Base-by-base conservation (phyloP, 2,797 vertebrate species). In the Sebastes alutus region DNA sequence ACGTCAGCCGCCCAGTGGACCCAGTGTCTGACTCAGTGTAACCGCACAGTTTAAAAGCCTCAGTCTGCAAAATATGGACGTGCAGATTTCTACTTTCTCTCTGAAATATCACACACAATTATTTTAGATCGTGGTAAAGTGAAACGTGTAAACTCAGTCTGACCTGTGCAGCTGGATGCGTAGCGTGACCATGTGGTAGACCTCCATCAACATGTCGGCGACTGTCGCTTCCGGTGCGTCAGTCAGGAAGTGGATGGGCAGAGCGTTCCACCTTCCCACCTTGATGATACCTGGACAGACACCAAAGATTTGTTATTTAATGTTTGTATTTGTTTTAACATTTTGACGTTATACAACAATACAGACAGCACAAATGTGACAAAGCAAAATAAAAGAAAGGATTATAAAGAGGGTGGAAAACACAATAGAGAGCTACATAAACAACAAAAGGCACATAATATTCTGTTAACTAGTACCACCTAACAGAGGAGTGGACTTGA, bases 161-260 rank as follows among this genome's bases (percentile, higher is more conserved):
- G 88, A 97, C 97, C 97, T 98, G 88, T 98, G 97, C 78, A 98
- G 96, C 64, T 98, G 97, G 89, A 98, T 99, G 92, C 98, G 95
- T 22, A 99, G 96, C 87, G 92, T 94, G 96, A 96, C 95, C 96
- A 99, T 98, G 94, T 99, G 98, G 93, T 99, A 99, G 88, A 99
- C 98, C 75, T 96, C 96, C 93, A 96, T 88, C 90, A 96, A 52
- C 96, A 96, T 96, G 92, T 96, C 96, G 0, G 98, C 98, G 77
- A 99, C 98, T 0, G 98, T 99, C 1, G 98, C 98, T 69, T 99
- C 98, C 3, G 98, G 98, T 13, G 97, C 97, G 64, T 99, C 98
- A 5, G 98, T 99, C 95, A 99, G 96, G 59, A 98, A 99, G 94
- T 98, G 98, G 92, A 99, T 97, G 72, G 98, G 98, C 75, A 99